phyloP scores from a whole-genome alignment of 2,113 vertebrate genomes.

The Herpailurus yagouaroundi region DNA sequence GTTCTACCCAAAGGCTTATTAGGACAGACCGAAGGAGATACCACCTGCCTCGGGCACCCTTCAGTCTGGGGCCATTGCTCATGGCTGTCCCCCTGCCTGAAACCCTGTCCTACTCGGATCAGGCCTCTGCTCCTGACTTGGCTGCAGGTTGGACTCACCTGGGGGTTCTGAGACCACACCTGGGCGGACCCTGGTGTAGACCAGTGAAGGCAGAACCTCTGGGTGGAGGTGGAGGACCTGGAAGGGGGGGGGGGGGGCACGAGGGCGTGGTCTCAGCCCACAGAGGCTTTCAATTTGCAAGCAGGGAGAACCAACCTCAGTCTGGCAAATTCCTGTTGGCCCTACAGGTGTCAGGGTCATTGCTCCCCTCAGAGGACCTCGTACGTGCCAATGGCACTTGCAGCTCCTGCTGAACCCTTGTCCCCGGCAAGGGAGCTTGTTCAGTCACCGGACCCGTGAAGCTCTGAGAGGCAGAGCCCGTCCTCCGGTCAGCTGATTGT shows the following conservation, averaged over 20 bases:
- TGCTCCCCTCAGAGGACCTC: neutral
- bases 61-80: neutral
- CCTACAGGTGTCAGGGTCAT: neutral
- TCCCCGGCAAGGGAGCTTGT: neutral
- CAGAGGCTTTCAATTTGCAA: neutral
- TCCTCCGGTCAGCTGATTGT: neutral
- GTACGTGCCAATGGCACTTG: neutral
- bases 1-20: neutral
- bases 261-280: neutral
- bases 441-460: neutral
- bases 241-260: too few species aligned
- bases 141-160: neutral
- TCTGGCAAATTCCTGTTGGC: neutral
- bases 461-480: neutral
- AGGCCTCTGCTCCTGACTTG: too few species aligned
- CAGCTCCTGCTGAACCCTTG: neutral
- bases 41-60: neutral
- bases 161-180: neutral
- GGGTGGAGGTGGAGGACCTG: too few species aligned
- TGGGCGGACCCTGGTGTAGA: neutral
- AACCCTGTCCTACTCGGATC: neutral
- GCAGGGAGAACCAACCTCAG: neutral
- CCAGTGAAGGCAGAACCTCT: neutral
- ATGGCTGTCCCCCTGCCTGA: neutral
- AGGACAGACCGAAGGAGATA: neutral